phyloP scores from a whole-genome alignment of 2,113 vertebrate genomes.

The Pteruthius melanotis region DNA sequence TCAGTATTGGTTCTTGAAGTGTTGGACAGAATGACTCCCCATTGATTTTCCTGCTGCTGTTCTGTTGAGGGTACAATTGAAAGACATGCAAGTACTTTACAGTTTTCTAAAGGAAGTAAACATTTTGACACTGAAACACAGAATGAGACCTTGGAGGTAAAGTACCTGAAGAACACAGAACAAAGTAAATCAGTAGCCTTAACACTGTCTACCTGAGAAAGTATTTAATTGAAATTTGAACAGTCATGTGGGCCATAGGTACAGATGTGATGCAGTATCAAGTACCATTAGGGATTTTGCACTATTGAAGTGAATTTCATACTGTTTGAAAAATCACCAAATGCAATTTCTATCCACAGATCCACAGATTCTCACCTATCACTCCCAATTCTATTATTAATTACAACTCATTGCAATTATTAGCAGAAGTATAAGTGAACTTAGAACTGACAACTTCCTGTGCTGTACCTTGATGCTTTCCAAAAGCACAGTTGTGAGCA shows the following conservation, averaged over 20 bases:
- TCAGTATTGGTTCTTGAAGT: neutral
- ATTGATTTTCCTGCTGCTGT: slow-evolving; percentile 36
- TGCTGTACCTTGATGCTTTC: neutral
- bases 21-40: neutral
- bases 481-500: neutral
- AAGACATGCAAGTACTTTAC: neutral
- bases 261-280: neutral
- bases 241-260: neutral
- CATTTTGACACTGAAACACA: neutral
- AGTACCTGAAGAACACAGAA: neutral
- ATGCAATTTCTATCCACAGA: neutral
- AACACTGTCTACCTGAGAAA: neutral
- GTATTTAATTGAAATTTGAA: neutral
- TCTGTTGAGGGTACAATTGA: slow-evolving; percentile 1
- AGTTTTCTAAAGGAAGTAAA: neutral
- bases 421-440: neutral
- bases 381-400: neutral
- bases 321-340: neutral
- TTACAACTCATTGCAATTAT: neutral
- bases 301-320: neutral
- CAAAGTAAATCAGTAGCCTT: neutral
- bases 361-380: neutral
- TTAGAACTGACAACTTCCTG: neutral
- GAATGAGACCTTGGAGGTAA: neutral
- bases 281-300: neutral